Evolutionary conservation across 2,888 invertebrate species (phyloP), one percentile per base, ranked within the genome.

Genomic region (Epinotia demarniana): DNA sequence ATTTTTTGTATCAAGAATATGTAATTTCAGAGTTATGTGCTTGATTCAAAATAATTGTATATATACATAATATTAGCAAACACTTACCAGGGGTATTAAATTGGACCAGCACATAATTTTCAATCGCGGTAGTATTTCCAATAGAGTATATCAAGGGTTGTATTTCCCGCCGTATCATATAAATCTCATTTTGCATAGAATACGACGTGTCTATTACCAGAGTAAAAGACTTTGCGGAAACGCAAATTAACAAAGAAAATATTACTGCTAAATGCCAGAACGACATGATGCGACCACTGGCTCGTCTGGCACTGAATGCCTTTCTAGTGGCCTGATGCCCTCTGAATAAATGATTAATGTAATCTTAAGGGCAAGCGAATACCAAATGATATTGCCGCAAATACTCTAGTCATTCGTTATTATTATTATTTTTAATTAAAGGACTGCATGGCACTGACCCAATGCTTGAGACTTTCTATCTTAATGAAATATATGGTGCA

Each of bases 171-270:
- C 71, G 88, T 0, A 91, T 81, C 0, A 82, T n/a, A 6, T 85
- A 80, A 0, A 89, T 75, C 63, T 90, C 90, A 0, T 84, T 82
- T 23, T 64, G 53, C 90, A 91, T 91, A 0, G 91, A 90, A 0
- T 18, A 64, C 0, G 91, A 89, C 0, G 88, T 89, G 46, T 92
- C 92, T 0, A 89, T 11, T 0, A 92, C 87, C 2, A 92, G 60
- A 0, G 88, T 88, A 3, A 91, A 86, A 83, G 89, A 75, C 89
- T 78, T 85, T 77, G 61, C 78, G 19, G 11, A n/a, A 9, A 61
- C 63, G 23, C 49, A 60, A 8, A 63, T 4, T 16, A 71, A 19
- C 8, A 75, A 16, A 9, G 55, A 46, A n/a, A 33, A 39, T 62
- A 75, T 16, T 61, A 67, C 6, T 12, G 27, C 13, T 23, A 75